Base-by-base conservation (phyloP, 2,888 invertebrate species). In the Lasioglossum malachurum region DNA sequence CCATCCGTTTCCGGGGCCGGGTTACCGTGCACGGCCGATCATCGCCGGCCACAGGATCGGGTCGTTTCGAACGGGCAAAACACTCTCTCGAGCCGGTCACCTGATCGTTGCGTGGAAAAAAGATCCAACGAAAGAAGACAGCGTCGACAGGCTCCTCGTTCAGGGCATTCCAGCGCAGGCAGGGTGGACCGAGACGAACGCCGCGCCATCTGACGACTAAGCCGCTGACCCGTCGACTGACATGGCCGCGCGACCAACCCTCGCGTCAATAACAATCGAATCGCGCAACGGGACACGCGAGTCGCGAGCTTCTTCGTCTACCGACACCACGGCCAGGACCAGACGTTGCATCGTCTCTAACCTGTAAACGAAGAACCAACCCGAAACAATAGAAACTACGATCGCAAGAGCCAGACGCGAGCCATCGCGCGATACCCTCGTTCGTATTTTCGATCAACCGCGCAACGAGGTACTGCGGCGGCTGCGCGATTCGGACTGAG, bases 401-500 rank as follows among this genome's bases (percentile, higher is more conserved):
- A 16, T 46, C 44, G 57, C 57, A 19, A 64, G 31, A 49, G 46
- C 19, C n/a, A 73, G 31, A 19, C 69, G 67, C 27, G 8, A 10
- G 35, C 16, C 27, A 57, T 69, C 60, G 16, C 83, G 72, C 71
- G 73, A 53, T 67, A 53, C 31, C 57, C 46, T 72, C 60, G 14
- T 72, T 71, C 76, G 69, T 57, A 67, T 86, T 85, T 71, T 82
- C 73, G 77, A 78, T 85, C 74, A 86, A 71, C 80, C 87, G 83
- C 82, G 77, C 75, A 83, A 71, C 80, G 81, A 90, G 78, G 79
- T 86, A 46, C 78, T 64, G 84, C 82, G 89, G 94, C 93, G 92
- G 90, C 92, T 93, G 93, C 94, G 94, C 94, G 92, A 92, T 89
- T 89, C 78, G 79, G 74, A 92, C 93, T 92, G 92, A 94, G 87